Conservation (phyloP, 2,888 invertebrate genomes). For the Panzeria rudis region DNA sequence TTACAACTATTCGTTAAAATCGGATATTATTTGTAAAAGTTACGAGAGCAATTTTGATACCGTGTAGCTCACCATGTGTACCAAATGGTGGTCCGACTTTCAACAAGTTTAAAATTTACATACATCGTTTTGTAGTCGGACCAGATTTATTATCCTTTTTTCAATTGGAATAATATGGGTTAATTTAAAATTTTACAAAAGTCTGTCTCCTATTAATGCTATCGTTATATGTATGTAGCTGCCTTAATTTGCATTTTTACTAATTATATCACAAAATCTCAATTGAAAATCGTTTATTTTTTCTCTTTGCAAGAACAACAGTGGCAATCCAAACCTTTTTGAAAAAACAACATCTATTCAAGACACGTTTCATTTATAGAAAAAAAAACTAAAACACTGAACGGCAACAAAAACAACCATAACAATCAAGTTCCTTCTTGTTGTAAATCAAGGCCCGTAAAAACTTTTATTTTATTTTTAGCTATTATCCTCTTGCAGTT, state of each 20-base stretch:
- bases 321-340: neutral
- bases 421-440: constrained; percentile 30
- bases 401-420: neutral
- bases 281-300: constrained; percentile 20
- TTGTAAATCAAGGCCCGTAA: constrained; percentile 26
- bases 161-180: too few relatives aligned
- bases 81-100: too few relatives aligned
- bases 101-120: too few relatives aligned
- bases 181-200: neutral
- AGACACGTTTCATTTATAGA: constrained; percentile 37
- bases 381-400: constrained; percentile 16
- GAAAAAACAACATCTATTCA: constrained; percentile 22
- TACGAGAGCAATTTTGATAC: too few relatives aligned
- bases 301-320: neutral
- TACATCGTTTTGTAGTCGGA: too few relatives aligned
- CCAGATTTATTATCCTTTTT: too few relatives aligned
- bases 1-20: too few relatives aligned
- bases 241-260: neutral
- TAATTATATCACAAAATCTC: constrained; percentile 28
- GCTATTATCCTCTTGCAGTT: too few relatives aligned
- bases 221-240: neutral
- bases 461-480: neutral
- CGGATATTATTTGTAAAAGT: too few relatives aligned
- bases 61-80: too few relatives aligned
- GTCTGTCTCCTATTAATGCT: neutral